Conservation (phyloP, 2,888 invertebrate genomes). For the Byasa hedistus region DNA sequence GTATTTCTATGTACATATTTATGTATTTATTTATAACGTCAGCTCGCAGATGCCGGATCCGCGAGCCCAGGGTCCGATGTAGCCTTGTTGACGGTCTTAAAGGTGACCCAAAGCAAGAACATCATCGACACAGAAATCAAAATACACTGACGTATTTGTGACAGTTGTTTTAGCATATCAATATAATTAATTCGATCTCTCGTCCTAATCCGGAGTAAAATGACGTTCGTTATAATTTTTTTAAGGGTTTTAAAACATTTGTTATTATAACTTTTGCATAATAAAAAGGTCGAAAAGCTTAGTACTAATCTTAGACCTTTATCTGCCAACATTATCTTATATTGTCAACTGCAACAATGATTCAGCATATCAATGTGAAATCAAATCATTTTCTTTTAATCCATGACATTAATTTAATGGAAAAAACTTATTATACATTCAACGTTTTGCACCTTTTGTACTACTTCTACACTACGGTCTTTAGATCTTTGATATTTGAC, state of each 20-base stretch:
- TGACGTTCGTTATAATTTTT: constrained; percentile 1
- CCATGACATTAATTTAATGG: constrained; percentile 2
- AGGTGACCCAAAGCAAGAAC: too few species aligned
- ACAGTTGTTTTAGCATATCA: not conserved
- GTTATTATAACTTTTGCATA: not conserved
- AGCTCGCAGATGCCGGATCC: too few species aligned
- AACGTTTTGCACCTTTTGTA: not conserved
- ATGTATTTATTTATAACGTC: too few species aligned
- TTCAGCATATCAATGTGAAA: constrained; percentile 1
- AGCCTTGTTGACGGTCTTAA: too few species aligned
- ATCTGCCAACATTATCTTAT: constrained; percentile 19
- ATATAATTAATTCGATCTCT: constrained; percentile 1
- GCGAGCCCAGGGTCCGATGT: too few species aligned
- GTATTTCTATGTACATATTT: too few species aligned
- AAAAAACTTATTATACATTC: not conserved
- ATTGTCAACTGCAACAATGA: constrained; percentile 16
- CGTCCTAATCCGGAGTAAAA: not conserved
- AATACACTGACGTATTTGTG: not conserved
- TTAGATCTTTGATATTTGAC: too few species aligned
- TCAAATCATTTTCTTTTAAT: constrained; percentile 3
- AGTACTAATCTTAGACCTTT: constrained; percentile 12
- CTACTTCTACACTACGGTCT: not conserved
- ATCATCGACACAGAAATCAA: not conserved
- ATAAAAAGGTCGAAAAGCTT: constrained; percentile 14
- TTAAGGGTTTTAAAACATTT: not conserved